Conservation (phyloP, 2,797 vertebrate species). For the Decapterus maruadsi region DNA sequence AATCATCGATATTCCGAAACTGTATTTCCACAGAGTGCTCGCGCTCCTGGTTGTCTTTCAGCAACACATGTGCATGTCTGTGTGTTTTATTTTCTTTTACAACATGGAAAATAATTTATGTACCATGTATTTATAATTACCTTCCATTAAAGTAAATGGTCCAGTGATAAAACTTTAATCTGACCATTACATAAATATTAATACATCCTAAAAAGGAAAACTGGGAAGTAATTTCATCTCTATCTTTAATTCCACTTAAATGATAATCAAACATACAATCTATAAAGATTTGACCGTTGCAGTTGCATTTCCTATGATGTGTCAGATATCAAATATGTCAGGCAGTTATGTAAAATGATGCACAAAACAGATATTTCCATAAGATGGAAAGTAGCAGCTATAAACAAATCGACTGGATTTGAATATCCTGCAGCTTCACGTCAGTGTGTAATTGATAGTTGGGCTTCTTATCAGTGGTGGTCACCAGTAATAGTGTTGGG, state of each 20-base stretch:
- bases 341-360: not conserved
- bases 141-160: not conserved
- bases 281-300: not conserved
- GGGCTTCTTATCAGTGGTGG: not conserved
- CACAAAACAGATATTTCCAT: not conserved
- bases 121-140: not conserved
- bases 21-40: not conserved
- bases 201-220: not conserved
- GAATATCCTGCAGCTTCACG: not conserved
- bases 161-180: not conserved
- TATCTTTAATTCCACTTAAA: not conserved
- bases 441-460: too few relatives aligned
- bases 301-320: not conserved
- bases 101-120: too few relatives aligned
- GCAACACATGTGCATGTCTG: not conserved
- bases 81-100: not conserved
- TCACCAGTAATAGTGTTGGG: not conserved
- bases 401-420: not conserved
- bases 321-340: not conserved
- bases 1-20: not conserved
- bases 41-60: not conserved
- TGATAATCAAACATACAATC: not conserved
- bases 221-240: not conserved
- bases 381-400: not conserved
- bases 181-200: not conserved